These are phyloP conservation scores for Holacanthus passer DNA, from an alignment of 2,113 vertebrate species.

Conservation along the genomic window DNA sequence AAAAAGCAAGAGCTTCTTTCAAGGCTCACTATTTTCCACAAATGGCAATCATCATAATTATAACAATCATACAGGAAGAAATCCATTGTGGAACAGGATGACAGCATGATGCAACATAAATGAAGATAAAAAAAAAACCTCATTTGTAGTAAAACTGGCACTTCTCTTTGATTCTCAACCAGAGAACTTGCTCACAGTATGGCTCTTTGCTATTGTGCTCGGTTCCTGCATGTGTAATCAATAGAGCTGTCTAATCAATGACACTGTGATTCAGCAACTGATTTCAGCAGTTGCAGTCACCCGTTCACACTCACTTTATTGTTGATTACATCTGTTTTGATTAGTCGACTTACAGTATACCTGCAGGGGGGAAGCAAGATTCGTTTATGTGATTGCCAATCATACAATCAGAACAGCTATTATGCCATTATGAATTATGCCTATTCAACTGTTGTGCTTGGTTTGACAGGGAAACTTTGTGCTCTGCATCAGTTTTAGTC, in stretches of 20 bases:
- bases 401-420: conserved; percentile 64
- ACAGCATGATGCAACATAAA: conserved; percentile 33
- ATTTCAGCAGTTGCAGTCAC: conserved; percentile 21
- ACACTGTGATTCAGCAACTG: background rate
- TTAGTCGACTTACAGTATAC: conserved; percentile 42
- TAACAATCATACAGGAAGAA: conserved; percentile 33
- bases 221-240: conserved; percentile 42
- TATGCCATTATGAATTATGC: conserved; percentile 52
- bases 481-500: background rate
- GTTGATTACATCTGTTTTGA: conserved; percentile 68
- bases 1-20: conserved; percentile 22
- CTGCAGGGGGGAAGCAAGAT: conserved; percentile 34
- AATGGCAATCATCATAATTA: conserved; percentile 29
- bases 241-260: background rate
- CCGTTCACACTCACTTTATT: conserved; percentile 34
- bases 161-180: conserved; percentile 8
- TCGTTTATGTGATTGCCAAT: conserved; percentile 61
- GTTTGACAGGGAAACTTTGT: conserved; percentile 20
- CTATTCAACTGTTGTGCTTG: conserved; percentile 8
- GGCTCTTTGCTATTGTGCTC: conserved; percentile 11
- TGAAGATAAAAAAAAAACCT: conserved; percentile 30
- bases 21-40: conserved; percentile 14
- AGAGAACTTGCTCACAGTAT: conserved; percentile 3
- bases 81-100: background rate
- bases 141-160: conserved; percentile 12